Base-by-base conservation (phyloP, 2,888 invertebrate genomes). In the Rhagium mordax region DNA sequence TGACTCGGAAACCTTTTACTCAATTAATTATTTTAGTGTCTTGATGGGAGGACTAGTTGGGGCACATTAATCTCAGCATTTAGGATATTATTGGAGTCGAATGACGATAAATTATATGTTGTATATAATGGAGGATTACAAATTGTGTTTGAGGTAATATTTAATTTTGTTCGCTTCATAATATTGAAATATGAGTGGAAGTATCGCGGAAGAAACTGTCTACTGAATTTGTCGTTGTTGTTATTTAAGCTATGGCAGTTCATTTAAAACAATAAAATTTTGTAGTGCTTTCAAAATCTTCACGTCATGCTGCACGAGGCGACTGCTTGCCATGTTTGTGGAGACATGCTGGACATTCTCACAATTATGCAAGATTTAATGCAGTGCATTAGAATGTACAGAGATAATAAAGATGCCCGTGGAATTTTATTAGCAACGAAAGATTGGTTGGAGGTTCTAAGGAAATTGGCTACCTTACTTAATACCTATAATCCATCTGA, bases 251-350 rank as follows among this genome's bases (percentile, higher is more conserved):
- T n/a, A n/a, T n/a, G n/a, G n/a, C n/a, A 8, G 1, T 29, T 57
- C 33, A 0, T 29, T n/a, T 41, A 6, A 18, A 16, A 13, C 89
- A 89, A 88, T 89, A 27, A 29, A 59, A 49, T 61, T 65, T 90
- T 90, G 53, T 90, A 97, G 92, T 96, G 96, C 24, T 91, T 97
- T 83, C 95, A 95, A 88, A 96, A 96, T 77, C 89, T 98, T 74
- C 97, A 97, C 89, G 94, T 96, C 80, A 97, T 98, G 93, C 95
- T 97, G 86, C 96, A 97, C 83, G 97, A 98, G 88, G 97, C 97
- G 13, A 96, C 97, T 7, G 96, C 96, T 0, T 96, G 95, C 84
- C 95, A 95, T 86, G 94, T 95, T 15, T 93, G 93, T 0, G 93
- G 92, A 2, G 98, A 98, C 87, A 90, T 98, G 70, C 91, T 95